Percentiles rank a stretch among this genome's conserved stretches.
These are phyloP conservation scores for Melanotus villosus DNA, from an alignment of 2,888 invertebrate species.

Conservation along the genomic window DNA sequence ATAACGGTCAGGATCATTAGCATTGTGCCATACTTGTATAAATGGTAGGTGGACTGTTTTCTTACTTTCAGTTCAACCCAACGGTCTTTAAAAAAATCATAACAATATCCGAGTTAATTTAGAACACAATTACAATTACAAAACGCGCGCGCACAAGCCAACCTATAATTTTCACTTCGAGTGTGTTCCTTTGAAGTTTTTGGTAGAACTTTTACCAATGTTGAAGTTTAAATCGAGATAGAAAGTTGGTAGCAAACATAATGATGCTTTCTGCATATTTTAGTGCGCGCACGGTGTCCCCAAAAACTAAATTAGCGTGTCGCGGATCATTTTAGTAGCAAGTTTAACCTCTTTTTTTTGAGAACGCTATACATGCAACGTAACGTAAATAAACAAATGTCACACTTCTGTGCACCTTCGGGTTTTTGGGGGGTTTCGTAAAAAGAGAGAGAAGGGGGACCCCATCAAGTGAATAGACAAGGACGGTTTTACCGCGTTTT, in stretches of 20 bases:
- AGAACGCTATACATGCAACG: neutral
- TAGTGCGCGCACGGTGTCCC: slow-evolving; percentile 32
- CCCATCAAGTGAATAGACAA: neutral
- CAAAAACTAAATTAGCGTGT: slow-evolving; percentile 44
- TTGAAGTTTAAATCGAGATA: slow-evolving; percentile 17
- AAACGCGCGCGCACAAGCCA: neutral
- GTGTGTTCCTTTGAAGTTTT: slow-evolving; percentile 4
- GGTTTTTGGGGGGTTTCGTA: slow-evolving; percentile 3
- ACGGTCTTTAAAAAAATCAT: slow-evolving; percentile 5
- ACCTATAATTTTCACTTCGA: slow-evolving; percentile 14
- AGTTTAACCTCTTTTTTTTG: slow-evolving; percentile 23
- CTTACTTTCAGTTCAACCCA: neutral
- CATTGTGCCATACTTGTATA: too few relatives aligned
- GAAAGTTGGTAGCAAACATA: slow-evolving; percentile 18
- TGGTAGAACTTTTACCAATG: slow-evolving; percentile 11
- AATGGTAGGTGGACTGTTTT: neutral
- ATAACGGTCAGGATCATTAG: too few relatives aligned
- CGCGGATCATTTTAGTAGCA: slow-evolving; percentile 30
- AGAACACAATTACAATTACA: slow-evolving; percentile 14
- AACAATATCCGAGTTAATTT: neutral
- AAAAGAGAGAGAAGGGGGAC: neutral
- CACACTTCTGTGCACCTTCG: slow-evolving; percentile 22
- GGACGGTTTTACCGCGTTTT: too few relatives aligned
- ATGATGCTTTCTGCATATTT: slow-evolving; percentile 32
- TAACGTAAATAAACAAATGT: slow-evolving; percentile 17